Percentiles rank a stretch among this genome's conserved stretches.
Evolutionary conservation across 2,888 invertebrate species (phyloP).

Genomic region (Ecliptopera silaceata): DNA sequence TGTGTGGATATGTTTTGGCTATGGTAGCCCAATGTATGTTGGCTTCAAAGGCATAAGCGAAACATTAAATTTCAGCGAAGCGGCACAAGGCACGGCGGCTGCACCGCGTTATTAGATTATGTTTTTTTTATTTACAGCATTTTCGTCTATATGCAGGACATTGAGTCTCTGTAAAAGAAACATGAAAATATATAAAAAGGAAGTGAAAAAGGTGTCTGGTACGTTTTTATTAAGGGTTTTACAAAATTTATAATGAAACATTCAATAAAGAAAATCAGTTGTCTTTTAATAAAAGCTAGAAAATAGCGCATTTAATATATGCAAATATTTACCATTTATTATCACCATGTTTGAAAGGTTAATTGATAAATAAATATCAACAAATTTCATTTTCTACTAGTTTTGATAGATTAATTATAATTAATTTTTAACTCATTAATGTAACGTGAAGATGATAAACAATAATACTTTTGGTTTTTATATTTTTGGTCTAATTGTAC

Average conservation of each 20-base stretch:
- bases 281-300: too few relatives aligned
- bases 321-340: too few relatives aligned
- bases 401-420: too few relatives aligned
- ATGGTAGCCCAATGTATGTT: slow-evolving; percentile 1
- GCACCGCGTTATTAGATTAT: slow-evolving; percentile 57
- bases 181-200: slow-evolving; percentile 4
- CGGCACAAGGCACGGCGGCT: slow-evolving; percentile 54
- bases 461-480: slow-evolving; percentile 49
- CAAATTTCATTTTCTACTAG: too few relatives aligned
- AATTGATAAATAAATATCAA: too few relatives aligned
- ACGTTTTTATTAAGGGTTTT: too few relatives aligned
- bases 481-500: slow-evolving; percentile 56
- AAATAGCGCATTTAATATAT: too few relatives aligned
- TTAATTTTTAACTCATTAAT: neutral
- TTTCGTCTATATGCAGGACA: slow-evolving; percentile 21
- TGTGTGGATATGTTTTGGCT: neutral
- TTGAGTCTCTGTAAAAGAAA: neutral
- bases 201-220: neutral
- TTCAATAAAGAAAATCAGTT: too few relatives aligned
- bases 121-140: slow-evolving; percentile 36
- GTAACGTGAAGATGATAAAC: slow-evolving; percentile 14
- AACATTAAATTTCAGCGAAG: slow-evolving; percentile 70
- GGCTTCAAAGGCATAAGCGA: slow-evolving; percentile 45
- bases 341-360: too few relatives aligned
- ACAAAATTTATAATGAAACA: too few relatives aligned